Evolutionary conservation across 1,140 invertebrate species (phyloP), one percentile per base, ranked within the genome.

Genomic region (Drosophila sturtevanti): DNA sequence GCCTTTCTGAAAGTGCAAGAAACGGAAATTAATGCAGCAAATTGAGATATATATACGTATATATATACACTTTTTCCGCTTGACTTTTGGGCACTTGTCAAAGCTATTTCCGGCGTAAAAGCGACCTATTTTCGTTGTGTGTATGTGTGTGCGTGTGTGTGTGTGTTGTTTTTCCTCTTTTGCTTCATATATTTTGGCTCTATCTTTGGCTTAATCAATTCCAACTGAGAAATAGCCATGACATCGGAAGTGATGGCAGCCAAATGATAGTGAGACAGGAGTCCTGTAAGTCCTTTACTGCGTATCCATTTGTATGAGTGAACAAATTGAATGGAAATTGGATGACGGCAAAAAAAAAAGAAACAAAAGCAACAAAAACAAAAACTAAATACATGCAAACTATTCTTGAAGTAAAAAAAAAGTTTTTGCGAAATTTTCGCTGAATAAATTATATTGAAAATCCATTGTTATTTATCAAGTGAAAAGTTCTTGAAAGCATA

Each of bases 61-160:
- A 48, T 48, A 48, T 48, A 48, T 48, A 21, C 41, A n/a, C 21
- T 21, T 21, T 60, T 41, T 38, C 16, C 35, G 58, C 12, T 14
- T 24, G 21, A 35, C 21, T 38, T 60, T 21, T 31, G 12, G 34
- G 16, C 54, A 48, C 41, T 48, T 56, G 54, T 56, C 55, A 41
- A 51, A 24, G 62, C 22, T 37, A 68, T 67, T 59, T 62, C 55
- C 41, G 41, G 41, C 48, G 38, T 38, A 54, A 54, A 61, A 61
- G 59, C 64, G 41, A 31, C 63, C 64, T 61, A 63, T 72, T 72
- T 76, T 59, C n/a, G 44, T 63, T 66, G n/a, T n/a, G n/a, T n/a
- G n/a, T n/a, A n/a, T n/a, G n/a, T n/a, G n/a, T n/a, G n/a, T n/a
- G n/a, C n/a, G n/a, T n/a, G n/a, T n/a, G n/a, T n/a, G n/a, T n/a